A percentile compares a stretch with the other conserved stretches of the same genome.
Conservation (phyloP, 2,888 invertebrate genomes). For the Celastrina argiolus region DNA sequence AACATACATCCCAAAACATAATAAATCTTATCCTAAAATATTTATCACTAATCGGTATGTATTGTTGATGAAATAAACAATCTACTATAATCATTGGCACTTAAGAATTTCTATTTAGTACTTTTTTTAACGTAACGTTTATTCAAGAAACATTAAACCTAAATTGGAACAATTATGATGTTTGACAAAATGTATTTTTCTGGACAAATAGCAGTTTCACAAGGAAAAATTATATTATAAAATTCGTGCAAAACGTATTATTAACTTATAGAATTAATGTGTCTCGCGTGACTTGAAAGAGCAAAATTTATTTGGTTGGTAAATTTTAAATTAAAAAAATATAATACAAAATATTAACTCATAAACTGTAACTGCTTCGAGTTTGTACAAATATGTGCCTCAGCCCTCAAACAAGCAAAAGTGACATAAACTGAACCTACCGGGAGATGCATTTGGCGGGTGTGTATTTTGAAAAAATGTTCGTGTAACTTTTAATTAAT, state of each 20-base stretch:
- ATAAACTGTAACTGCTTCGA: no score
- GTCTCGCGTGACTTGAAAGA: not conserved
- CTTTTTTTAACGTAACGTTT: no score
- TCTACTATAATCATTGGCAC: no score
- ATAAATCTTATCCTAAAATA: no score
- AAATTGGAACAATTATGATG: no score
- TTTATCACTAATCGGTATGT: no score
- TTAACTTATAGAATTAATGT: no score
- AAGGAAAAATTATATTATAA: not conserved
- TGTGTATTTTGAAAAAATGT: not conserved
- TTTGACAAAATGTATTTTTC: no score
- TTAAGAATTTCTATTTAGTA: no score
- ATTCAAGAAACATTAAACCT: no score
- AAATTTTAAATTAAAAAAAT: not conserved
- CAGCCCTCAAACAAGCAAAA: not conserved
- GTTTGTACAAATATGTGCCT: not conserved
- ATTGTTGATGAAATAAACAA: not conserved
- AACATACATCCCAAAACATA: no score
- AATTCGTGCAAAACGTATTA: not conserved
- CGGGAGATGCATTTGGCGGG: not conserved
- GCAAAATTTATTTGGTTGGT: not conserved
- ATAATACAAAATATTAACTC: not conserved
- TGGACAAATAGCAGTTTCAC: no score
- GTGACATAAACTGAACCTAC: slow-evolving; percentile 3
- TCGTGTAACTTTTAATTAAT: slow-evolving; percentile 16